Evolutionary conservation across 23 tunicate species (phyloP), one percentile per base, ranked within the genome.

Genomic region (Halocynthia aurantium): DNA sequence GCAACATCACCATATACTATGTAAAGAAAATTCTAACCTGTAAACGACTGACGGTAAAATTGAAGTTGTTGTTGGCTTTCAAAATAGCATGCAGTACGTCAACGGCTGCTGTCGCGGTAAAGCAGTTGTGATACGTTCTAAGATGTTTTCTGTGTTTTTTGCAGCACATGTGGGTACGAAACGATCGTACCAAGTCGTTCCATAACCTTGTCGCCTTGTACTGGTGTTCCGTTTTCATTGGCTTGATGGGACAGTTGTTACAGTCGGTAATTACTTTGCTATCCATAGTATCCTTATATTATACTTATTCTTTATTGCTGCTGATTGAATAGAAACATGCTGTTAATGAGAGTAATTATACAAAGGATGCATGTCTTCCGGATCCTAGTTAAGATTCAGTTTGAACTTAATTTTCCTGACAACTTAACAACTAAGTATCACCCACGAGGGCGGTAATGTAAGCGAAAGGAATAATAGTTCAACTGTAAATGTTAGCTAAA

Each of bases 81-180:
- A 65, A 13, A 6, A 65, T 65, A 8, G 70, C 70, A 15, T 20
- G 31, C 22, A 65, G 70, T 10, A 65, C 70, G 19, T 65, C 70
- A 13, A 65, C 31, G 10, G 70, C 70, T 10, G 70, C 13, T 49
- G 70, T 10, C 22, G 70, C 70, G 19, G 70, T 65, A 49, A 65
- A 65, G 19, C 70, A 65, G 31, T 65, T 49, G 19, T 65, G 5
- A 49, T 65, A 65, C 22, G 70, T 65, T 65, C 70, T 65, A 40
- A 65, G 22, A 9, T 20, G 70, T 65, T 49, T 11, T 10, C 70
- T 40, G 19, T 65, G 70, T 49, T 65, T 65, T 65, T 65, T 65
- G 19, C 70, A 65, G 70, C 70, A 65, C 17, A 65, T 65, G 31
- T 65, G 70, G 22, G 70, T 65, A 65, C 70, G 70, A 15, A 65